phyloP scores from a whole-genome alignment of 2,113 vertebrate genomes.

The Varanus komodoensis region DNA sequence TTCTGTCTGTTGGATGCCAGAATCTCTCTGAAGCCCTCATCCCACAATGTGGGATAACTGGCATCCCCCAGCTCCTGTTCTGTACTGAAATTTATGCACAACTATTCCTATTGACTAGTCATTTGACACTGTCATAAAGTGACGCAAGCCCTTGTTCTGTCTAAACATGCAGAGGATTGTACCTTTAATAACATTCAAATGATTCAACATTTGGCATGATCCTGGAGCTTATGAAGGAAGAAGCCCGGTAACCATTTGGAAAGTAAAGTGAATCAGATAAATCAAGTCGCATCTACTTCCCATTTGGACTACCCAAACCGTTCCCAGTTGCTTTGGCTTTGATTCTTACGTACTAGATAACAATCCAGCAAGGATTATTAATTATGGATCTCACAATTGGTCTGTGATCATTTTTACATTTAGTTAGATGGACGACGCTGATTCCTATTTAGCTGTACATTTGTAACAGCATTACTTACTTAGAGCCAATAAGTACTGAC shows the following conservation, averaged over 20 bases:
- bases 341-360: not conserved
- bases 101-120: too few species aligned
- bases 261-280: not conserved
- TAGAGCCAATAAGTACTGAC: conserved; percentile 18
- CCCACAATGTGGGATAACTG: too few species aligned
- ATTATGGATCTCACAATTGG: conserved; percentile 20
- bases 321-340: not conserved
- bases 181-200: not conserved
- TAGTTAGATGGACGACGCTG: conserved; percentile 4
- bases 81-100: too few species aligned
- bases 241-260: not conserved
- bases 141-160: too few species aligned
- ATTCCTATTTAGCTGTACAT: conserved; percentile 5
- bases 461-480: not conserved
- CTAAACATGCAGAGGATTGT: too few species aligned
- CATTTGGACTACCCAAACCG: not conserved
- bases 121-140: too few species aligned
- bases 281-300: not conserved
- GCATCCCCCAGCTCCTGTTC: too few species aligned
- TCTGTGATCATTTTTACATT: conserved; percentile 1
- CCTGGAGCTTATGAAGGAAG: not conserved
- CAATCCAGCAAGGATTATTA: conserved; percentile 17
- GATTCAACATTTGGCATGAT: not conserved
- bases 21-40: too few species aligned
- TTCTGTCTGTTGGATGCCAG: too few species aligned